phyloP scores from a whole-genome alignment of 2,888 invertebrate species.

The Litoditis marina region DNA sequence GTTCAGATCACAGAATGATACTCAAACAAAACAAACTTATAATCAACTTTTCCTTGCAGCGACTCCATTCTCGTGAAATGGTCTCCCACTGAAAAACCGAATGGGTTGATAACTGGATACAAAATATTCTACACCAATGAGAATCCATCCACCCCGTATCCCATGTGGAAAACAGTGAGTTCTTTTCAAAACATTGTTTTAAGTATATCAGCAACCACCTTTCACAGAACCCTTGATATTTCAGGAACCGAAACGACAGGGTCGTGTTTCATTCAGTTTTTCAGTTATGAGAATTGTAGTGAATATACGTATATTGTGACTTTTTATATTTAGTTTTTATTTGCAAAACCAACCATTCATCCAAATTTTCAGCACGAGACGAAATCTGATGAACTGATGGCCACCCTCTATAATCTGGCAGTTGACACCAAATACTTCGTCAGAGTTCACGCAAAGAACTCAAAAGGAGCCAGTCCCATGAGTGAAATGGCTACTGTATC shows the following conservation, averaged over 20 bases:
- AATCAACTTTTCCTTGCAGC: slow-evolving; percentile 10
- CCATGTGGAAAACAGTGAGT: slow-evolving; percentile 35
- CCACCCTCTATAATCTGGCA: slow-evolving; percentile 45
- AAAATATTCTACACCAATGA: slow-evolving; percentile 78
- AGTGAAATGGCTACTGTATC: slow-evolving; percentile 95
- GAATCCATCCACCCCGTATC: slow-evolving; percentile 16
- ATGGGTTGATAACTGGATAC: slow-evolving; percentile 77
- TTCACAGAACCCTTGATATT: background rate
- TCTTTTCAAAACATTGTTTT: background rate
- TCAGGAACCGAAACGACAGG: background rate
- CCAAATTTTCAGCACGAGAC: slow-evolving; percentile 49
- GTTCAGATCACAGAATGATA: too few relatives aligned
- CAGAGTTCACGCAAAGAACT: slow-evolving; percentile 89
- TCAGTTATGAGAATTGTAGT: background rate
- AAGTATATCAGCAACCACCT: background rate
- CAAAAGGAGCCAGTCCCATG: slow-evolving; percentile 89
- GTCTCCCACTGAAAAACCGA: slow-evolving; percentile 94
- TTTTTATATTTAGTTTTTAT: too few relatives aligned
- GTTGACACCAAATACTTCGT: slow-evolving; percentile 65
- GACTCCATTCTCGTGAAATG: slow-evolving; percentile 96
- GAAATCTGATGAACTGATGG: slow-evolving; percentile 47
- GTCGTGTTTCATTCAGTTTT: background rate
- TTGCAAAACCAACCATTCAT: too few relatives aligned
- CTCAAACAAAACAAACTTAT: too few relatives aligned
- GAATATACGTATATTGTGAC: too few relatives aligned